Conservation (phyloP, 2,797 vertebrate species). For the Poeciliopsis infans region DNA sequence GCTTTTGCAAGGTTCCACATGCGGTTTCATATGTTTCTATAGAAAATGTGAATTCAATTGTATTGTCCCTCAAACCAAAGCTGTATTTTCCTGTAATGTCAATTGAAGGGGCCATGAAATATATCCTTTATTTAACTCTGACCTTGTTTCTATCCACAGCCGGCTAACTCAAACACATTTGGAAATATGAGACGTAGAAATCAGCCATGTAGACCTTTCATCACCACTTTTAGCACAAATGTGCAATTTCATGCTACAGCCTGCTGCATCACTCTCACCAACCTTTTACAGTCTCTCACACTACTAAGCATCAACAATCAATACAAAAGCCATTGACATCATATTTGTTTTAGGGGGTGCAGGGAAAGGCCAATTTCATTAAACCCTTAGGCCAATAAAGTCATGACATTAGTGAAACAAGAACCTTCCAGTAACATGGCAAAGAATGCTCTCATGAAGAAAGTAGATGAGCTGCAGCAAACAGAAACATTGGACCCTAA, state of each 20-base stretch:
- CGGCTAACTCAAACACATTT: neutral
- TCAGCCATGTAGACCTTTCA: neutral
- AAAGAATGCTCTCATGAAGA: neutral
- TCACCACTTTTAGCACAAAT: constrained; percentile 14
- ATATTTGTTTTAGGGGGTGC: neutral
- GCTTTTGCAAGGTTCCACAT: neutral
- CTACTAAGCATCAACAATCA: neutral
- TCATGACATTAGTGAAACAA: constrained; percentile 1
- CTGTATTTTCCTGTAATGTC: neutral
- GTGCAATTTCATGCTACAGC: constrained; percentile 13
- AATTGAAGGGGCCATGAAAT: neutral
- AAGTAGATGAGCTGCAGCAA: neutral
- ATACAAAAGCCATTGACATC: neutral
- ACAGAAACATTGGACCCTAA: neutral
- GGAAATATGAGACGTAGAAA: constrained; percentile 1
- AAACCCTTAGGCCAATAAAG: neutral
- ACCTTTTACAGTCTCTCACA: constrained; percentile 6
- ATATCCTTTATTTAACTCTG: constrained; percentile 15
- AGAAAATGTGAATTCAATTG: neutral
- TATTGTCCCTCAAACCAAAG: neutral
- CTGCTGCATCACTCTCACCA: neutral
- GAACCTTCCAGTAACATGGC: constrained; percentile 2
- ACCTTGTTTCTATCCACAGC: constrained; percentile 4
- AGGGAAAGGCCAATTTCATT: neutral
- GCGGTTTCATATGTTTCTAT: neutral